Evolutionary conservation across 2,888 invertebrate genomes (phyloP).

Genomic region (Hemistola chrysoprasaria): DNA sequence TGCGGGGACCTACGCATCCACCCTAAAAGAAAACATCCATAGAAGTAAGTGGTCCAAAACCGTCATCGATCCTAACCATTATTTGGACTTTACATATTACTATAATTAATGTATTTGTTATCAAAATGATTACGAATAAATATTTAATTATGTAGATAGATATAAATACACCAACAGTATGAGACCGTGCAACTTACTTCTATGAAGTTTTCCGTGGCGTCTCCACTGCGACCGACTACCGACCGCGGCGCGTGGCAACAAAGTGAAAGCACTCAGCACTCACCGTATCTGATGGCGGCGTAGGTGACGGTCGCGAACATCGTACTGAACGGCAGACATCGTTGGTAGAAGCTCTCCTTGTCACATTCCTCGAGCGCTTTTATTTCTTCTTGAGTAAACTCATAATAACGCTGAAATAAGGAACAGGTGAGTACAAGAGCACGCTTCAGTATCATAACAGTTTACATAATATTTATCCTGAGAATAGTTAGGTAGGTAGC

Average conservation of each 20-base stretch:
- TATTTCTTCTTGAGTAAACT: conserved; percentile 87
- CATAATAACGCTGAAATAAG: conserved; percentile 74
- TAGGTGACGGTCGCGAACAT: conserved; percentile 84
- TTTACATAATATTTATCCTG: too few species aligned
- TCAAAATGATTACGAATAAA: too few species aligned
- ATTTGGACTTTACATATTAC: too few species aligned
- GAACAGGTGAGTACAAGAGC: too few species aligned
- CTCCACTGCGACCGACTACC: too few species aligned
- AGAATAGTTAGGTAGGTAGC: too few species aligned
- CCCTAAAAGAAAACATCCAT: conserved; percentile 80
- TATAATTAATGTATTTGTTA: too few species aligned
- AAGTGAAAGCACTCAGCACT: conserved; percentile 22
- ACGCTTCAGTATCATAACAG: too few species aligned
- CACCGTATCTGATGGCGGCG: conserved; percentile 85
- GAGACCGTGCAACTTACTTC: conserved; percentile 54
- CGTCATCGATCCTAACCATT: too few species aligned
- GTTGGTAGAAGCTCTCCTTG: conserved; percentile 88
- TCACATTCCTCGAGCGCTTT: conserved; percentile 89
- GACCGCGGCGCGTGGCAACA: conserved; percentile 8
- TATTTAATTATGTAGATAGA: too few species aligned
- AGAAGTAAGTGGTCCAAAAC: conserved; percentile 68
- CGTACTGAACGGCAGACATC: conserved; percentile 87
- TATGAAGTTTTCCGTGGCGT: conserved; percentile 63
- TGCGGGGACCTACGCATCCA: conserved; percentile 78
- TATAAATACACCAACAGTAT: too few species aligned